These are phyloP conservation scores for Tromatobia lineatoria DNA, from an alignment of 2,888 invertebrate species.

Conservation along the genomic window DNA sequence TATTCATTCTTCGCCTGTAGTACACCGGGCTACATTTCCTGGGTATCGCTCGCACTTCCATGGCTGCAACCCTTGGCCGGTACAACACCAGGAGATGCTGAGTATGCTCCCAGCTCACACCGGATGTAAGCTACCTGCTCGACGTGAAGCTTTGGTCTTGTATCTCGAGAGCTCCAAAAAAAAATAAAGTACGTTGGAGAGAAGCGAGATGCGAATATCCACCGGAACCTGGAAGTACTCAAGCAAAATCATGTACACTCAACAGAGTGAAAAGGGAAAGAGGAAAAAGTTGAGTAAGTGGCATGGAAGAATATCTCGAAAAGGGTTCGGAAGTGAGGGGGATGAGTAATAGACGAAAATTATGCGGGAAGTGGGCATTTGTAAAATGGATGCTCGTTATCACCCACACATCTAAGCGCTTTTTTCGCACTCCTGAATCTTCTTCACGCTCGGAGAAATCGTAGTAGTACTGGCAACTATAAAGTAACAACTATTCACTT, in stretches of 20 bases:
- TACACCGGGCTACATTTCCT: slow-evolving; percentile 72
- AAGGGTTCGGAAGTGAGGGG: slow-evolving; percentile 20
- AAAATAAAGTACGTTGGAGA: slow-evolving; percentile 11
- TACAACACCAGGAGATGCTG: slow-evolving; percentile 55
- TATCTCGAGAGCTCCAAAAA: not conserved
- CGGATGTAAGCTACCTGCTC: slow-evolving; percentile 2
- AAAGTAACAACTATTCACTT: too few relatives aligned
- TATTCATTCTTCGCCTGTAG: slow-evolving; percentile 28
- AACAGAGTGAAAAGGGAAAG: slow-evolving; percentile 21
- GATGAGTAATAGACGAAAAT: slow-evolving; percentile 39
- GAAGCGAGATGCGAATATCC: slow-evolving; percentile 19
- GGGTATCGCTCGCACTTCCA: slow-evolving; percentile 64
- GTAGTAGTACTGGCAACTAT: not conserved
- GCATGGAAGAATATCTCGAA: slow-evolving; percentile 27
- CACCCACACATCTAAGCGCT: slow-evolving; percentile 1
- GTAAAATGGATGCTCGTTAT: slow-evolving; percentile 65
- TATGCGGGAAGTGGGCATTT: slow-evolving; percentile 54
- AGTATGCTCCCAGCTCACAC: slow-evolving; percentile 2
- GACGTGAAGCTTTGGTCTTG: not conserved
- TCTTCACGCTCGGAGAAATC: not conserved
- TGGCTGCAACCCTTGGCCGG: slow-evolving; percentile 37
- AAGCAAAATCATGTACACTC: slow-evolving; percentile 40
- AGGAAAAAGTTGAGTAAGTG: not conserved
- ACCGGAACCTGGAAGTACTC: slow-evolving; percentile 4
- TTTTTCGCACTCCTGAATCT: slow-evolving; percentile 29